Base-by-base conservation (phyloP, 2,888 invertebrate species). In the Amblyjoppa fuscipennis region DNA sequence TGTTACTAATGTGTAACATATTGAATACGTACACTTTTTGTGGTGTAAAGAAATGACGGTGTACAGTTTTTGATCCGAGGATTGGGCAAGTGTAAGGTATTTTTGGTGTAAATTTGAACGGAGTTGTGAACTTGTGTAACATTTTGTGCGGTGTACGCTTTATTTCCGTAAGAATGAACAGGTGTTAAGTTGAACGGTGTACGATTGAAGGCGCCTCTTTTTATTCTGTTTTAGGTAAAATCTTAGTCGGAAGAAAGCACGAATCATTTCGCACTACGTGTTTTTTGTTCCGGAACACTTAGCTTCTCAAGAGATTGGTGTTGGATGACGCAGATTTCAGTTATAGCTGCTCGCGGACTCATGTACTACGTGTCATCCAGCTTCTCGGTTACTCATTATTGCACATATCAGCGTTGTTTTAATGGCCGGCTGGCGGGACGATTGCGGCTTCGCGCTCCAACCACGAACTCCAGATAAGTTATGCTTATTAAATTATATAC, bases 391-490 rank as follows among this genome's bases (percentile, higher is more conserved):
- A 51, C 59, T 83, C 74, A 56, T 75, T 64, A 79, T 71, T 25
- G 13, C 69, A 20, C 68, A 9, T 28, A 34, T 51, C 38, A 3
- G 13, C 38, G 11, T 11, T 68, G 31, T 64, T 64, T 31, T 34
- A 34, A 64, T n/a, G 6, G 34, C 16, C 16, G 64, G n/a, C 16
- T 16, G 1, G 64, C 64, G 34, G 61, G 28, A 61, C 61, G 31
- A 64, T 28, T 31, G 64, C 64, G 34, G 61, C 31, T 28, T 28
- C 28, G 61, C 61, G 9, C 61, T 61, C 49, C n/a, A 64, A 83
- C 79, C 79, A 83, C 70, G 79, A 70, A 83, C 70, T 56, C 64
- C 31, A 16, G 79, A 83, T 83, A 70, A 53, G 75, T 64, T 79
- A 83, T 70, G 64, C 38, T 9, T 25, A 61, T 73, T 64, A 28